Conservation (phyloP, 2,888 invertebrate genomes). For the Sinohyriopsis cumingii region DNA sequence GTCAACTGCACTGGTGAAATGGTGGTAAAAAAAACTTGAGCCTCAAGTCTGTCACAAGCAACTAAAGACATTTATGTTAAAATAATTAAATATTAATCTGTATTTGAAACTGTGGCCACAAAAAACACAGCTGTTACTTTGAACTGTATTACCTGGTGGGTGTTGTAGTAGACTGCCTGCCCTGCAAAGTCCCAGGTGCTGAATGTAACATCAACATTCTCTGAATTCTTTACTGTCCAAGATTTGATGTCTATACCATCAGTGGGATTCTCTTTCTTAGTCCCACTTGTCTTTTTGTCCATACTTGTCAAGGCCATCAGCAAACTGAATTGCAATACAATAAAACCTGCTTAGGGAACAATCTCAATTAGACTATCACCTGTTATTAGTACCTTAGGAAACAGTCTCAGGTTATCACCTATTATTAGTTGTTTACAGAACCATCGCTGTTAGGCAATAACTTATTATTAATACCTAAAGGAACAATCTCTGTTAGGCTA, state of each 20-base stretch:
- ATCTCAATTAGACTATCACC: neutral
- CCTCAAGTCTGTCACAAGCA: neutral
- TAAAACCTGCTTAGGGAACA: neutral
- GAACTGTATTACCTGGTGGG: slow-evolving; percentile 61
- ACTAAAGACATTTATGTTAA: neutral
- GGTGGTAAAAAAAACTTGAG: too few relatives aligned
- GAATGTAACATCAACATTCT: slow-evolving; percentile 54
- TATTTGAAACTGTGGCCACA: neutral
- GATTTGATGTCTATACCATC: slow-evolving; percentile 67
- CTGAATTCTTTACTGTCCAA: slow-evolving; percentile 55
- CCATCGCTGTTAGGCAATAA: neutral
- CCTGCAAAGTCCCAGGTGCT: slow-evolving; percentile 70
- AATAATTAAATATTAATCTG: neutral
- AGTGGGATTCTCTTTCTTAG: slow-evolving; percentile 59
- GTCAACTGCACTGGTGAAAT: too few relatives aligned
- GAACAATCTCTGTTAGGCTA: too few relatives aligned
- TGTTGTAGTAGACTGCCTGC: slow-evolving; percentile 69
- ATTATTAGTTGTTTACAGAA: neutral
- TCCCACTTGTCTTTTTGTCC: slow-evolving; percentile 53
- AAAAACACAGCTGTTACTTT: neutral
- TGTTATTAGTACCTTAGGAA: neutral
- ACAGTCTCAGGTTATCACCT: neutral
- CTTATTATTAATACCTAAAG: too few relatives aligned
- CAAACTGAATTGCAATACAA: slow-evolving; percentile 42
- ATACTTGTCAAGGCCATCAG: slow-evolving; percentile 65